Evolutionary conservation across 2,797 vertebrate genomes (phyloP).

Genomic region (Fistularia tabacaria): DNA sequence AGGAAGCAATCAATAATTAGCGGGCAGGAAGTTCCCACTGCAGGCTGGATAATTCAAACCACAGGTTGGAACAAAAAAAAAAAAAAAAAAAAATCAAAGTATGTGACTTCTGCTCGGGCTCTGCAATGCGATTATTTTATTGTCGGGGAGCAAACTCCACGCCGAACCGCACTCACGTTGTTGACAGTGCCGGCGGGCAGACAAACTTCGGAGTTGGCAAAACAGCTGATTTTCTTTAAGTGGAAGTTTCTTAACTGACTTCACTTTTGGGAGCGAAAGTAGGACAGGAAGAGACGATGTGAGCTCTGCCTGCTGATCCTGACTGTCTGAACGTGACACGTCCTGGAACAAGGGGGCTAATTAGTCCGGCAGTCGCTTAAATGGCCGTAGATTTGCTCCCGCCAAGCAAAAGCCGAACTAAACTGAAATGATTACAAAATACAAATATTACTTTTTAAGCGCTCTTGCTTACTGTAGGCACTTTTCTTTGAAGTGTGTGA

Average conservation of each 20-base stretch:
- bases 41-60: constrained; percentile 41
- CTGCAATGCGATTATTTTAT: constrained; percentile 28
- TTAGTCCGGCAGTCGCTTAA: neutral
- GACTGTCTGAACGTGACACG: constrained; percentile 34
- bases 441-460: constrained; percentile 31
- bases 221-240: constrained; percentile 21
- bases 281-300: constrained; percentile 38
- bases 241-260: constrained; percentile 20
- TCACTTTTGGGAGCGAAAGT: constrained; percentile 38
- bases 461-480: constrained; percentile 34
- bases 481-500: constrained; percentile 54
- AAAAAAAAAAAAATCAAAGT: constrained; percentile 28
- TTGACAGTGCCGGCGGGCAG: constrained; percentile 10
- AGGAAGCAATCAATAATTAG: constrained; percentile 56
- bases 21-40: constrained; percentile 38
- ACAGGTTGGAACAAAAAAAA: constrained; percentile 33
- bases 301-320: constrained; percentile 49
- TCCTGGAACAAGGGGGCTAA: constrained; percentile 18
- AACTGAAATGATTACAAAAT: constrained; percentile 36
- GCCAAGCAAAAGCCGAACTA: constrained; percentile 30
- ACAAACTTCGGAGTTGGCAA: constrained; percentile 13
- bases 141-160: constrained; percentile 8
- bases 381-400: constrained; percentile 12
- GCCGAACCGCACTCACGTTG: constrained; percentile 3
- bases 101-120: constrained; percentile 1